Percentiles rank a stretch among this genome's conserved stretches.
Evolutionary conservation across 2,113 vertebrate species (phyloP).

Genomic region (Noctilio leporinus): DNA sequence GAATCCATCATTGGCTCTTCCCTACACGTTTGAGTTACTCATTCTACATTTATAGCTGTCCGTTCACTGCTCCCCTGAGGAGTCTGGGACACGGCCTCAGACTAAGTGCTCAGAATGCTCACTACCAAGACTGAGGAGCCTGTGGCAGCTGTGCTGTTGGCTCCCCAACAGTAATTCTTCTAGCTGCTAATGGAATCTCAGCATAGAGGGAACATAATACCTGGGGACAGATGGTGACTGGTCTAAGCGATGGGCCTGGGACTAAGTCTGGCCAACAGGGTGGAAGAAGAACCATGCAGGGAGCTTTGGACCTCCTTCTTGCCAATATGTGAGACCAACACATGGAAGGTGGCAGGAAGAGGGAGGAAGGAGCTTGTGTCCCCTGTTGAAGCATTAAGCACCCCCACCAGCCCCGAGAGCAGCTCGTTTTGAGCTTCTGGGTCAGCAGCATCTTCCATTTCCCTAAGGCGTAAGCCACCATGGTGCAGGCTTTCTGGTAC

Average conservation of each 20-base stretch:
- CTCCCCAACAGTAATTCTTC: neutral
- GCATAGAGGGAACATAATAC: rapidly evolving
- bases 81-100: neutral
- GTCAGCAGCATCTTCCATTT: neutral
- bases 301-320: neutral
- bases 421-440: neutral
- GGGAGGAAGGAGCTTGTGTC: neutral
- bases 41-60: neutral
- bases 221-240: too few species aligned
- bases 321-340: neutral
- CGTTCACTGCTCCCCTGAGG: neutral
- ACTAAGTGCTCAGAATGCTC: neutral
- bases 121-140: neutral
- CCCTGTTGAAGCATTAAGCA: neutral
- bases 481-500: neutral
- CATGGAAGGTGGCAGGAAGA: neutral
- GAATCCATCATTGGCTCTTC: neutral
- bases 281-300: neutral
- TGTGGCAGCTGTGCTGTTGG: neutral
- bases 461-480: neutral
- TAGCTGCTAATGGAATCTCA: neutral
- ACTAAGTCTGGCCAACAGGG: neutral
- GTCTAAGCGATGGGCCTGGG: neutral
- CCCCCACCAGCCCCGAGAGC: neutral
- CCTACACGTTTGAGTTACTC: neutral